These are phyloP conservation scores for Altica lythri DNA, from an alignment of 2,888 invertebrate genomes.

Conservation along the genomic window DNA sequence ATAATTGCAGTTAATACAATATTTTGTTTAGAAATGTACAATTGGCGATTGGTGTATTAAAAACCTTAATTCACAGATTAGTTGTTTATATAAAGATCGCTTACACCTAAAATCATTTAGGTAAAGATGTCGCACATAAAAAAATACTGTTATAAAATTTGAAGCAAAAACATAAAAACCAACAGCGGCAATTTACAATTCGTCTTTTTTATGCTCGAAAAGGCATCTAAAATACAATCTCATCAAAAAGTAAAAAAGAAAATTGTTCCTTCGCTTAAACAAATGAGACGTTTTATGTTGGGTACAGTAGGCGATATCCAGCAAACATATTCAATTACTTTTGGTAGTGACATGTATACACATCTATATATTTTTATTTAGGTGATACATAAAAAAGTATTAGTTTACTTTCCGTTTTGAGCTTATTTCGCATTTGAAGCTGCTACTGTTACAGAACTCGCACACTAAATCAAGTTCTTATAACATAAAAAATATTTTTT, in stretches of 20 bases:
- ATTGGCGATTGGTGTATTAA: too few relatives aligned
- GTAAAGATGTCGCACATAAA: background rate
- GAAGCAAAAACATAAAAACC: slow-evolving; percentile 4
- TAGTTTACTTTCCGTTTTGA: slow-evolving; percentile 23
- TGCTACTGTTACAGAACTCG: slow-evolving; percentile 35
- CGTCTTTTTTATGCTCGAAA: slow-evolving; percentile 15
- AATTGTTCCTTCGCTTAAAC: slow-evolving; percentile 20
- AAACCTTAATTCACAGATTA: too few relatives aligned
- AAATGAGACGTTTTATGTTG: slow-evolving; percentile 25
- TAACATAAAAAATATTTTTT: slow-evolving; percentile 24
- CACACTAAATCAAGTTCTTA: slow-evolving; percentile 40
- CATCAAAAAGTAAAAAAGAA: slow-evolving; percentile 24
- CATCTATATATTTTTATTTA: slow-evolving; percentile 28
- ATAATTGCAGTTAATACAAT: too few relatives aligned
- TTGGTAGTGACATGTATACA: slow-evolving; percentile 33
- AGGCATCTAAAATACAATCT: slow-evolving; percentile 15
- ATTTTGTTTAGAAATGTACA: too few relatives aligned
- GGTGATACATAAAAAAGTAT: slow-evolving; percentile 29
- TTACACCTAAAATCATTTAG: too few relatives aligned
- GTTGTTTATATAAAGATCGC: too few relatives aligned
- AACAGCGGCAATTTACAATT: slow-evolving; percentile 15
- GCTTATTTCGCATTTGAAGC: slow-evolving; percentile 27
- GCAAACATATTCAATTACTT: slow-evolving; percentile 31
- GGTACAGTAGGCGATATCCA: slow-evolving; percentile 13
- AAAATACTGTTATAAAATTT: slow-evolving; percentile 9